phyloP scores from a whole-genome alignment of 2,888 invertebrate genomes.

The Tribolium freemani region DNA sequence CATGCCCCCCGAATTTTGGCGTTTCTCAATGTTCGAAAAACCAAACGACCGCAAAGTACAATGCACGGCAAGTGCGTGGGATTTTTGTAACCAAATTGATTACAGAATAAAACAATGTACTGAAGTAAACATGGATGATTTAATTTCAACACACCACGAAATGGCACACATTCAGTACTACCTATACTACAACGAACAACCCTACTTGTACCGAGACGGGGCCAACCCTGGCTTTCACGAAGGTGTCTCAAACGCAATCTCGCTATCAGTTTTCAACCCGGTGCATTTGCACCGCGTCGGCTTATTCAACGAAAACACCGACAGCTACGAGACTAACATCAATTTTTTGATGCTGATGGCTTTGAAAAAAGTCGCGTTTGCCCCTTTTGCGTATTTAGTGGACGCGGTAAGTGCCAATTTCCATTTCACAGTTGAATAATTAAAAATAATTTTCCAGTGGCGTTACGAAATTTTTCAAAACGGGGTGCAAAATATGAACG shows the following conservation, averaged over 20 bases:
- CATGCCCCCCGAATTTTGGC: constrained; percentile 89
- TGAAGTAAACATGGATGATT: constrained; percentile 81
- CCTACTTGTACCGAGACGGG: constrained; percentile 82
- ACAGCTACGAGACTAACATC: constrained; percentile 79
- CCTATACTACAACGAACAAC: constrained; percentile 82
- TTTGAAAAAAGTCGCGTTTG: constrained; percentile 81
- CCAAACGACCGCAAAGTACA: constrained; percentile 79
- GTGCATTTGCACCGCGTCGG: constrained; percentile 82
- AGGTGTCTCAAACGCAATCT: constrained; percentile 85
- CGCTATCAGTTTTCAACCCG: constrained; percentile 83
- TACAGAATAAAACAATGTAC: constrained; percentile 92
- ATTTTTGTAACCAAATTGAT: constrained; percentile 87
- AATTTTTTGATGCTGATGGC: constrained; percentile 86
- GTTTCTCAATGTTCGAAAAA: constrained; percentile 82
- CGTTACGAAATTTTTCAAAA: constrained; percentile 85
- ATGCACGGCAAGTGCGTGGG: constrained; percentile 87
- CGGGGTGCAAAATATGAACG: constrained; percentile 79
- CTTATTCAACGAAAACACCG: constrained; percentile 76
- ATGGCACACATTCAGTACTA: constrained; percentile 89
- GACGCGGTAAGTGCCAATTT: constrained; percentile 74
- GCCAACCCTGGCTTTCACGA: constrained; percentile 91
- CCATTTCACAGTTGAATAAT: neutral
- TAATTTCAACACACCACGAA: constrained; percentile 85
- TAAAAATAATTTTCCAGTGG: constrained; percentile 72
- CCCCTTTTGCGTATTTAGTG: constrained; percentile 85